Conservation (phyloP, 2,888 invertebrate genomes). For the Epirrita christyi region DNA sequence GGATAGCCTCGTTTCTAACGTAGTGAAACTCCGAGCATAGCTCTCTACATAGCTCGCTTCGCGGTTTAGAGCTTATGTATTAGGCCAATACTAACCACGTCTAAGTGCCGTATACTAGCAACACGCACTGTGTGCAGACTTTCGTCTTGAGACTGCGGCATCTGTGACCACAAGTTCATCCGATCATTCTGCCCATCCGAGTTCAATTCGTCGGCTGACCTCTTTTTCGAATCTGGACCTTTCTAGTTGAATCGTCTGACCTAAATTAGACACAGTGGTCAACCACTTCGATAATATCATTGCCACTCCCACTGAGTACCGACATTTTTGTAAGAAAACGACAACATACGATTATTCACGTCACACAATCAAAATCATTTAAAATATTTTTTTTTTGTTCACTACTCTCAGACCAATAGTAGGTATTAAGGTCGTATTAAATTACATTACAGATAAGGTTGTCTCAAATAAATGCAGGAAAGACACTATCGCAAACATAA, state of each 20-base stretch:
- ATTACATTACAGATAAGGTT: neutral
- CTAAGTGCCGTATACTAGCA: neutral
- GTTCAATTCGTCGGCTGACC: too few species aligned
- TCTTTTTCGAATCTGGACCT: too few species aligned
- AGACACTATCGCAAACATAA: neutral
- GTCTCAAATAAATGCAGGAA: conserved; percentile 6
- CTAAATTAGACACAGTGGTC: too few species aligned
- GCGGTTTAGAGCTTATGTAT: neutral
- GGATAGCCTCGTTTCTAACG: too few species aligned
- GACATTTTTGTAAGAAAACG: too few species aligned
- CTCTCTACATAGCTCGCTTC: neutral
- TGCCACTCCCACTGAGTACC: too few species aligned
- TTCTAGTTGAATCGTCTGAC: too few species aligned
- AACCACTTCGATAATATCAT: too few species aligned
- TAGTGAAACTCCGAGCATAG: neutral
- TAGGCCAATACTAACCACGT: too few species aligned
- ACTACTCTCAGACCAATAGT: too few species aligned
- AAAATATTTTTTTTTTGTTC: neutral
- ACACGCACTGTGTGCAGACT: neutral
- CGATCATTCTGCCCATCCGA: neutral
- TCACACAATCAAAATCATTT: neutral
- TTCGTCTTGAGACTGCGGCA: neutral
- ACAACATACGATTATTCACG: neutral
- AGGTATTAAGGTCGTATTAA: too few species aligned
- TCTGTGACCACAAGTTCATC: neutral